These are phyloP conservation scores for Prinia subflava DNA, from an alignment of 2,113 vertebrate genomes.

Conservation along the genomic window DNA sequence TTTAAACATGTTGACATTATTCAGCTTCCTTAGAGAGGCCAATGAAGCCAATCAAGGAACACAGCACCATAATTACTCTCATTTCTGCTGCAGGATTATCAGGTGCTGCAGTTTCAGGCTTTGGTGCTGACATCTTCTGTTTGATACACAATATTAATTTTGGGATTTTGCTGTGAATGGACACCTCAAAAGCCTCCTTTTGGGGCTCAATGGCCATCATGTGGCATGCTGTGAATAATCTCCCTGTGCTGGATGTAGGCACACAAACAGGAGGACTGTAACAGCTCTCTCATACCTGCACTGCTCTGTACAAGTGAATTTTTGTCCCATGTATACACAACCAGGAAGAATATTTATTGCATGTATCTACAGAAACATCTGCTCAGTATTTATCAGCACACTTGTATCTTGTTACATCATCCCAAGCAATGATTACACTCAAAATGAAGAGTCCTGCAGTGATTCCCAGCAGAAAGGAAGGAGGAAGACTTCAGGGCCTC, in stretches of 20 bases:
- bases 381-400: background rate
- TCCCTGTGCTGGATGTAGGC: background rate
- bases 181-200: background rate
- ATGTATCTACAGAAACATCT: background rate
- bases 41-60: background rate
- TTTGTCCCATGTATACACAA: background rate
- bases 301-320: background rate
- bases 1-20: background rate
- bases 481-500: background rate
- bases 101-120: background rate
- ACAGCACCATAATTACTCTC: background rate
- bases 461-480: background rate
- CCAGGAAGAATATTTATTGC: background rate
- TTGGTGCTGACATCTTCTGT: background rate
- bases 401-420: background rate
- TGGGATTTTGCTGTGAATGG: background rate
- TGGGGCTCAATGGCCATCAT: background rate
- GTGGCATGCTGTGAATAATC: background rate
- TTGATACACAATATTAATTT: background rate
- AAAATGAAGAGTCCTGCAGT: background rate
- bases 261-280: background rate
- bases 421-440: background rate
- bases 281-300: background rate
- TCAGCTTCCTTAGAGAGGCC: background rate
- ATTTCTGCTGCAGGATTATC: background rate